Percentiles rank a stretch among this genome's conserved stretches.
phyloP scores from a whole-genome alignment of 1,140 invertebrate species.

The Globodera ellingtonae region DNA sequence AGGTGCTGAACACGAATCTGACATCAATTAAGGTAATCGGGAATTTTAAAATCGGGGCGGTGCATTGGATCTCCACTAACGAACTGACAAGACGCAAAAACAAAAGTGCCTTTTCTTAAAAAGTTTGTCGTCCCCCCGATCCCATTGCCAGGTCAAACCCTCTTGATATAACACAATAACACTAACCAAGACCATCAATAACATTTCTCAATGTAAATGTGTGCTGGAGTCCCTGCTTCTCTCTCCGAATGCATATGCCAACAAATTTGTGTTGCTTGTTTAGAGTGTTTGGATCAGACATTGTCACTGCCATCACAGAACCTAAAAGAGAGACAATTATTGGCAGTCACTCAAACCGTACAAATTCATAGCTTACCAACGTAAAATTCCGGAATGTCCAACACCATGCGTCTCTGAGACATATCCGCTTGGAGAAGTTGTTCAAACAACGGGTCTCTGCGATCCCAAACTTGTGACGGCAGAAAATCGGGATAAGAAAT shows the following conservation, averaged over 20 bases:
- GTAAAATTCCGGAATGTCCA: conserved; percentile 95
- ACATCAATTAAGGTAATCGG: too few species aligned
- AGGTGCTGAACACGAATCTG: too few species aligned
- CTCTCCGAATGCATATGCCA: conserved; percentile 89
- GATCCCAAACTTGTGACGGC: conserved; percentile 79
- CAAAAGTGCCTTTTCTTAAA: background rate
- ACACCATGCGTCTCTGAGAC: conserved; percentile 78
- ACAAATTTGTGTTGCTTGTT: conserved; percentile 86
- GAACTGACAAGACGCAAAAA: background rate
- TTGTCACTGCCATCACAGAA: conserved; percentile 86
- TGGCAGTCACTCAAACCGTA: background rate
- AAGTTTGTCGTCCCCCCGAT: too few species aligned
- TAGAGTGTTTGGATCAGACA: conserved; percentile 82
- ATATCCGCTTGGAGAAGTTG: conserved; percentile 89
- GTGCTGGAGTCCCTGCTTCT: conserved; percentile 78
- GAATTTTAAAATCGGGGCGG: too few species aligned
- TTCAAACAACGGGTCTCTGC: conserved; percentile 80
- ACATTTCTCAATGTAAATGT: conserved; percentile 87
- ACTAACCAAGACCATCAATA: conserved; percentile 79
- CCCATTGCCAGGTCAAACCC: too few species aligned
- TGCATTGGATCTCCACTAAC: too few species aligned
- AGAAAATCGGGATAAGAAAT: conserved; percentile 91
- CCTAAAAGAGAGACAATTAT: conserved; percentile 70
- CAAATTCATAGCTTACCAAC: conserved; percentile 74
- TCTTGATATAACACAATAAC: background rate